A percentile compares a stretch with the other conserved stretches of the same genome.
These are phyloP conservation scores for Neuroterus valhalla DNA, from an alignment of 1,140 invertebrate species.

Conservation along the genomic window DNA sequence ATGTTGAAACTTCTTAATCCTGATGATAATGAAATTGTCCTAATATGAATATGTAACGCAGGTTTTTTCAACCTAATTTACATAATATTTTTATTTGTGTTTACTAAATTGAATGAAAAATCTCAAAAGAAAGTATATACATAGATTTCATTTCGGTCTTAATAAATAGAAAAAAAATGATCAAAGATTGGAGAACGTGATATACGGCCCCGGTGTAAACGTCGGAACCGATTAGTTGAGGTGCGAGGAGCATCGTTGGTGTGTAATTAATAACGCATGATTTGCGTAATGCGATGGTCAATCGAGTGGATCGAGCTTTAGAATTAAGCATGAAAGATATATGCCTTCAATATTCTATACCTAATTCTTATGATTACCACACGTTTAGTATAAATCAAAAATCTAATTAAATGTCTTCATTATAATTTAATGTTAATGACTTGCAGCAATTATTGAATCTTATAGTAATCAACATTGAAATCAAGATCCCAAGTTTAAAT, in stretches of 20 bases:
- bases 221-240: constrained; percentile 24
- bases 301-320: constrained; percentile 18
- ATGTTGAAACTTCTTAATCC: too few species aligned
- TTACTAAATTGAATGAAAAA: too few species aligned
- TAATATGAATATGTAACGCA: too few species aligned
- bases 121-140: too few species aligned
- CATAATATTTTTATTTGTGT: not conserved
- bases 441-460: constrained; percentile 2
- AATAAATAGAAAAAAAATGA: not conserved
- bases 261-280: constrained; percentile 25
- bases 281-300: constrained; percentile 20
- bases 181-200: constrained; percentile 26
- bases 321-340: constrained; percentile 14
- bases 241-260: constrained; percentile 11
- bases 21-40: too few species aligned
- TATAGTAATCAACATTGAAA: not conserved
- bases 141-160: too few species aligned
- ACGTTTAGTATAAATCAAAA: too few species aligned
- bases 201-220: not conserved
- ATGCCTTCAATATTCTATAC: constrained; percentile 2
- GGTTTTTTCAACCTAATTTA: too few species aligned
- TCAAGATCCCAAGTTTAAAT: too few species aligned
- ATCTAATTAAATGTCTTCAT: too few species aligned
- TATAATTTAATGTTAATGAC: too few species aligned
- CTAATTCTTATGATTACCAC: too few species aligned